These are phyloP conservation scores for Tokudaia muenninki DNA, from an alignment of 2,797 vertebrate genomes.

Conservation along the genomic window DNA sequence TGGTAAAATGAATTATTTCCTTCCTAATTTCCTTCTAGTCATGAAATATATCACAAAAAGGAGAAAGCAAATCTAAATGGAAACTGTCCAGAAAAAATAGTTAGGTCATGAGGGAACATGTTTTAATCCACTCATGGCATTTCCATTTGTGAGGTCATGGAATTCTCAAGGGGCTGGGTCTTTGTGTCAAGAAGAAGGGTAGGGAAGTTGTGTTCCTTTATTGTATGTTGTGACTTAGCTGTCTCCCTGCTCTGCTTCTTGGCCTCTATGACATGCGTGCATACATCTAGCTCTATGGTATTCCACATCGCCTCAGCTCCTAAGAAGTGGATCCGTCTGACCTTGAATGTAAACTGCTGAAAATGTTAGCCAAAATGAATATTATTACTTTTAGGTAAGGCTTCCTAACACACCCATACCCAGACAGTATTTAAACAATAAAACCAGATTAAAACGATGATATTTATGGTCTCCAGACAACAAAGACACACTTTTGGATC, in stretches of 20 bases:
- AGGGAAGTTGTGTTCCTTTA: neutral
- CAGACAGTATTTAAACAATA: neutral
- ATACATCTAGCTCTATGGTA: too few species aligned
- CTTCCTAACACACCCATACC: too few species aligned
- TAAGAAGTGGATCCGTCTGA: too few species aligned
- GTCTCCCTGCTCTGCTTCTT: too few species aligned
- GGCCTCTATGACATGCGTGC: too few species aligned
- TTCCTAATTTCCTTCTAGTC: neutral
- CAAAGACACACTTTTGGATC: neutral
- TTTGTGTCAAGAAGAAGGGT: neutral
- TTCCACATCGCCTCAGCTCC: neutral
- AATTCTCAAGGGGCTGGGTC: fast-evolving
- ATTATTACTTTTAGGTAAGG: too few species aligned
- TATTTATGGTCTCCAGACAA: neutral
- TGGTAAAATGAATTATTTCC: neutral
- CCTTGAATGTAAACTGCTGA: neutral
- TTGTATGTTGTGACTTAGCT: neutral
- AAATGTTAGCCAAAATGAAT: neutral
- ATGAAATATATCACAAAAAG: neutral
- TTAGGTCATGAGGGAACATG: neutral
- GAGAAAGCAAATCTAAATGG: neutral
- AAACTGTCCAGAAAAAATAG: neutral
- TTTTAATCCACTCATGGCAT: neutral
- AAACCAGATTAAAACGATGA: neutral
- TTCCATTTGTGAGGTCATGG: neutral